Percentiles rank a stretch among this genome's conserved stretches.
Evolutionary conservation across 2,888 invertebrate genomes (phyloP).

Genomic region (Rotaria socialis): DNA sequence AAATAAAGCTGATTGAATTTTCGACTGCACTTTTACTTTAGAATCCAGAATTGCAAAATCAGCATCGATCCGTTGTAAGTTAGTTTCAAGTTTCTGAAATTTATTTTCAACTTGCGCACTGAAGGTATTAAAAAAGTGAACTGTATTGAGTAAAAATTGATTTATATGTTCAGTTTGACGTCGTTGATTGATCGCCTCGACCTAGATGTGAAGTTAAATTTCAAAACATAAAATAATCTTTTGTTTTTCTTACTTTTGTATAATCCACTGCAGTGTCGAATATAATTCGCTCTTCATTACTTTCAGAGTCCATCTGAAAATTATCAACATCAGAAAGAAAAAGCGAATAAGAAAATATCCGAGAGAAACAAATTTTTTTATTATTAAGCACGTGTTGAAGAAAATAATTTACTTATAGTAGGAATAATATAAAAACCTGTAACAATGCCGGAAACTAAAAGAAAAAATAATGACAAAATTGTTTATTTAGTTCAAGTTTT

Average conservation of each 20-base stretch:
- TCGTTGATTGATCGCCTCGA: background rate
- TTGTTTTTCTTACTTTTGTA: background rate
- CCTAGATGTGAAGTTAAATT: background rate
- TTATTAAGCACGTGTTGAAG: background rate
- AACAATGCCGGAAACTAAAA: background rate
- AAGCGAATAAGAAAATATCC: background rate
- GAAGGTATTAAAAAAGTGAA: conserved; percentile 36
- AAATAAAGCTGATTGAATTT: too few relatives aligned
- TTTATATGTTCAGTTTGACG: conserved; percentile 32
- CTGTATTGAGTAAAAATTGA: background rate
- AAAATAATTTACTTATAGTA: background rate
- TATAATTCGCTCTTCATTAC: background rate
- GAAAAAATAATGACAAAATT: background rate
- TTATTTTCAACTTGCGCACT: conserved; percentile 30
- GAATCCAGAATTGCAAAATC: conserved; percentile 28
- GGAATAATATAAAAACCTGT: background rate
- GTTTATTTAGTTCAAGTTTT: background rate
- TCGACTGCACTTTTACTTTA: background rate
- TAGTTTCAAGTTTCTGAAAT: conserved; percentile 26
- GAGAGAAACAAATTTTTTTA: background rate
- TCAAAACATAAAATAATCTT: too few relatives aligned
- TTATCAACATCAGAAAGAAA: background rate
- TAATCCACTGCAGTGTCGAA: conserved; percentile 1
- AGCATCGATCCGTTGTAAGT: conserved; percentile 14
- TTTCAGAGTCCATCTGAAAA: background rate